Percentiles rank a stretch among this genome's conserved stretches.
Evolutionary conservation across 2,797 vertebrate genomes (phyloP).

Genomic region (Rallus crepitans): DNA sequence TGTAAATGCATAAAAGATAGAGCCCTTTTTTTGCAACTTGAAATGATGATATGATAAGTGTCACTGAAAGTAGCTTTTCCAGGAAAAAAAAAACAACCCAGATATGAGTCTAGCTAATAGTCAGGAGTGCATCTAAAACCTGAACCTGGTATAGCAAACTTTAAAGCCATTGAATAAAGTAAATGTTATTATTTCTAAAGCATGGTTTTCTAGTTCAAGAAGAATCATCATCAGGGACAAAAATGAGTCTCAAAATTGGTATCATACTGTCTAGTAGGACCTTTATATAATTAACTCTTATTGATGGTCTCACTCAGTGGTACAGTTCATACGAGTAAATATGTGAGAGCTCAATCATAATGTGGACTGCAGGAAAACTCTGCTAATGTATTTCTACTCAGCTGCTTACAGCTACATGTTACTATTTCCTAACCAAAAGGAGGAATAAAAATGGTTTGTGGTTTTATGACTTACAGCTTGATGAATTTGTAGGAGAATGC

Average conservation of each 20-base stretch:
- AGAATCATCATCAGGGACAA: background rate
- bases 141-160: background rate
- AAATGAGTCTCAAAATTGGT: background rate
- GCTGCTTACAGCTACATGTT: background rate
- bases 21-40: background rate
- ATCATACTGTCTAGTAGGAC: background rate
- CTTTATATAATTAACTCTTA: constrained; percentile 12
- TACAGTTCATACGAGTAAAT: background rate
- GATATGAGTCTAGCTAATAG: background rate
- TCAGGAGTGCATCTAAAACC: background rate
- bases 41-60: background rate
- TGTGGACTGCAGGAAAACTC: background rate
- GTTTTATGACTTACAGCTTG: background rate
- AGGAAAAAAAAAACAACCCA: background rate
- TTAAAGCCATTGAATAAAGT: background rate
- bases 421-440: background rate
- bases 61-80: background rate
- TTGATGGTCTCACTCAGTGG: background rate
- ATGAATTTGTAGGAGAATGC: background rate
- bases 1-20: background rate
- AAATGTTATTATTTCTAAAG: background rate
- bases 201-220: background rate
- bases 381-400: constrained; percentile 19
- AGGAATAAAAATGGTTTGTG: background rate
- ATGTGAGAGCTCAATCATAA: background rate